A percentile compares a stretch with the other conserved stretches of the same genome.
Evolutionary conservation across 2,113 vertebrate species (phyloP).

Genomic region (Poeciliopsis occidentalis): DNA sequence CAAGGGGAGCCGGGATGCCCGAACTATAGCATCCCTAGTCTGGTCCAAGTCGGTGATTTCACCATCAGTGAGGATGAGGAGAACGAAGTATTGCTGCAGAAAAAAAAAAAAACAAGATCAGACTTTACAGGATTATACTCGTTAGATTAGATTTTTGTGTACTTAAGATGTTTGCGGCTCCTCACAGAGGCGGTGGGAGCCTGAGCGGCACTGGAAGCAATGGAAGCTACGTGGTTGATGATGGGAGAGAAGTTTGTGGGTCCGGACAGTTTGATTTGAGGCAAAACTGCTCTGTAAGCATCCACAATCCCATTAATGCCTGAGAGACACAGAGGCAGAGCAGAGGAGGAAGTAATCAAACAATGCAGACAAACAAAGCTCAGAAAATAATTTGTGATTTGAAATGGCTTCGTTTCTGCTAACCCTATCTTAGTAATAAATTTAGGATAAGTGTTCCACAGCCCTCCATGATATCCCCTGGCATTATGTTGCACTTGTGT

Average conservation of each 20-base stretch:
- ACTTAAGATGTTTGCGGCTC: neutral
- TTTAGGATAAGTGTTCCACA: too few relatives aligned
- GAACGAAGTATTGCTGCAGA: slow-evolving; percentile 90
- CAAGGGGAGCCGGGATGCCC: slow-evolving; percentile 87
- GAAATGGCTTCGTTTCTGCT: too few relatives aligned
- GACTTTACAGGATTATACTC: neutral
- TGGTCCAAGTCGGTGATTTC: slow-evolving; percentile 95
- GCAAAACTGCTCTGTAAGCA: slow-evolving; percentile 86
- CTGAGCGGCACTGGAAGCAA: slow-evolving; percentile 80
- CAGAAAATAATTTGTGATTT: too few relatives aligned
- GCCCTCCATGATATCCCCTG: too few relatives aligned
- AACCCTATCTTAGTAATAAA: too few relatives aligned
- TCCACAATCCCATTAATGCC: slow-evolving; percentile 91
- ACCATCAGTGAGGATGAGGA: slow-evolving; percentile 94
- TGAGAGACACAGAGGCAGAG: slow-evolving; percentile 47
- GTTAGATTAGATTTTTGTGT: neutral
- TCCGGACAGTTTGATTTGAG: slow-evolving; percentile 86
- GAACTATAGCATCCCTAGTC: slow-evolving; percentile 87
- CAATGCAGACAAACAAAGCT: neutral
- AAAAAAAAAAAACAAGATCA: neutral
- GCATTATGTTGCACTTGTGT: neutral
- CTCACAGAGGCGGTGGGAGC: slow-evolving; percentile 84
- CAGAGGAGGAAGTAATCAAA: neutral
- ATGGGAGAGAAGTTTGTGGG: slow-evolving; percentile 95
- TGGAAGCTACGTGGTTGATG: slow-evolving; percentile 88